phyloP scores from a whole-genome alignment of 2,888 invertebrate genomes.

The Orchestes rusci region DNA sequence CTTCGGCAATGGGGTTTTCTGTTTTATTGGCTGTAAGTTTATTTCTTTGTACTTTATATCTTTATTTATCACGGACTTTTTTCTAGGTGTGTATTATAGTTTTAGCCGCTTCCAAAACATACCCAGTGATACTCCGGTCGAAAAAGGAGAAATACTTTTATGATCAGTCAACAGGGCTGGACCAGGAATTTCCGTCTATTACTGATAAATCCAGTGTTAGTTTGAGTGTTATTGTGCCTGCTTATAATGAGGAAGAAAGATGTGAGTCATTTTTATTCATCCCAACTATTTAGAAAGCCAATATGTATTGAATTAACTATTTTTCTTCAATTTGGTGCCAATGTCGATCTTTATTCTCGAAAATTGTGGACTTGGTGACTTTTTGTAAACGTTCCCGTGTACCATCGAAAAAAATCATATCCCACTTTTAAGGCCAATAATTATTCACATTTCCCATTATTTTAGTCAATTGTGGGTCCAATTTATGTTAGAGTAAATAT shows the following conservation, averaged over 20 bases:
- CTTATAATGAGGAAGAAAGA: conserved; percentile 91
- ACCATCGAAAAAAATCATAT: no score
- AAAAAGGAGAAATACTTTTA: conserved; percentile 70
- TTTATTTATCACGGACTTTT: not conserved
- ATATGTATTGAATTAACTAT: not conserved
- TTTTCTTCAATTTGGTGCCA: not conserved
- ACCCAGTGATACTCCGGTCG: conserved; percentile 58
- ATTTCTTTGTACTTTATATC: conserved; percentile 1
- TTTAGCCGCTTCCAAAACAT: conserved; percentile 56
- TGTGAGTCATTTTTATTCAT: conserved; percentile 53
- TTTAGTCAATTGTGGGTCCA: no score
- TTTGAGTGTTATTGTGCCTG: conserved; percentile 90
- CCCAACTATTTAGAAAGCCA: not conserved
- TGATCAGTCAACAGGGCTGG: conserved; percentile 52
- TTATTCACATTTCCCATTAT: no score
- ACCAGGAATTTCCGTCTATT: conserved; percentile 64
- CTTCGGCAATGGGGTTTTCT: conserved; percentile 18
- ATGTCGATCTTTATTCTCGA: not conserved
- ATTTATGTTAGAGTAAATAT: no score
- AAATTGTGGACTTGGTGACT: not conserved
- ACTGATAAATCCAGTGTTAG: conserved; percentile 62
- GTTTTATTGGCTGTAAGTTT: conserved; percentile 18
- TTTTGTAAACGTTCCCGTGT: no score
- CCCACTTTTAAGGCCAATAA: no score
- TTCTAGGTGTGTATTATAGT: conserved; percentile 57